phyloP scores from a whole-genome alignment of 2,888 invertebrate species.

The Anticlea derivata region DNA sequence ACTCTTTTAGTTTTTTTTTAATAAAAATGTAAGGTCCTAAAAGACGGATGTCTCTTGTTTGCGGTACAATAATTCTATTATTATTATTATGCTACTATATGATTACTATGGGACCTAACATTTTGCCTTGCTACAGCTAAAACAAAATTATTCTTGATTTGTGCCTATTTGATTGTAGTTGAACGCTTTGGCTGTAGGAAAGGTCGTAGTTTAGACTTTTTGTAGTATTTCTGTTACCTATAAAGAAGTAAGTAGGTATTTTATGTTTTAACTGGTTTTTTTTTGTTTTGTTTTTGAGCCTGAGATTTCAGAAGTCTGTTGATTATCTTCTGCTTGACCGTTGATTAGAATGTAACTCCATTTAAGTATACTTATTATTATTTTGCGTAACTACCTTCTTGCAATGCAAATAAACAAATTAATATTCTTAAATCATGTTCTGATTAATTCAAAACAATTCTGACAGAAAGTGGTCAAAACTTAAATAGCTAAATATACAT shows the following conservation, averaged over 20 bases:
- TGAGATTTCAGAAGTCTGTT: too few species aligned
- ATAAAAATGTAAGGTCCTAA: not conserved
- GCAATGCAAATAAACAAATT: slow-evolving; percentile 20
- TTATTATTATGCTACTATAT: not conserved
- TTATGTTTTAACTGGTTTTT: not conserved
- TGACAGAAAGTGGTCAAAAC: too few species aligned
- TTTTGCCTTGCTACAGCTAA: slow-evolving; percentile 7
- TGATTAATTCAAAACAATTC: slow-evolving; percentile 23
- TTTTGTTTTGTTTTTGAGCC: not conserved
- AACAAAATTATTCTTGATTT: not conserved
- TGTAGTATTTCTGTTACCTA: not conserved
- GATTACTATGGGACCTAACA: slow-evolving; percentile 6
- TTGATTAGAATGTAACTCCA: slow-evolving; percentile 2
- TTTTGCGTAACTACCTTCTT: too few species aligned
- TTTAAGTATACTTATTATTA: not conserved
- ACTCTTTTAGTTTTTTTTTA: slow-evolving; percentile 15
- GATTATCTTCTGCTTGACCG: not conserved
- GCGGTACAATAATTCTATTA: too few species aligned
- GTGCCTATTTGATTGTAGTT: not conserved
- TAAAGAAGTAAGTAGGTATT: not conserved
- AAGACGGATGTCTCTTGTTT: not conserved
- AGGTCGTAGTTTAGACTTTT: slow-evolving; percentile 1
- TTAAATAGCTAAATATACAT: slow-evolving; percentile 72
- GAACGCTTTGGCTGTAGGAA: slow-evolving; percentile 8
- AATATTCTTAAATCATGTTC: slow-evolving; percentile 22